Conservation (phyloP, 2,888 invertebrate genomes). For the Aquatica leii region DNA sequence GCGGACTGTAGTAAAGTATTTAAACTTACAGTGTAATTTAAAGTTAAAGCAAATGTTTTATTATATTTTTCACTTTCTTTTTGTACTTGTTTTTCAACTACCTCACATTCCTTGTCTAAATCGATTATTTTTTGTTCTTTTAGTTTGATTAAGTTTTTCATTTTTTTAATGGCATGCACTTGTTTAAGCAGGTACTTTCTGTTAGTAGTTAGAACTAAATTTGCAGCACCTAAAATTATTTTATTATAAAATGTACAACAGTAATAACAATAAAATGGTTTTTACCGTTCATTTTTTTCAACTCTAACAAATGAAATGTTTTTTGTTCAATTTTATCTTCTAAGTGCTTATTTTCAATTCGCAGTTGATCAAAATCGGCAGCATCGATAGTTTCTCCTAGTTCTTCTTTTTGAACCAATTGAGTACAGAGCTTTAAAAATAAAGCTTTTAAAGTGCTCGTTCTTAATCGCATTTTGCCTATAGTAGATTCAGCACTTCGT, state of each 20-base stretch:
- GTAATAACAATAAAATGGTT: neutral
- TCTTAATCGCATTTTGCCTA: conserved; percentile 68
- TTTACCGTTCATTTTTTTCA: conserved; percentile 66
- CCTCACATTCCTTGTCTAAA: conserved; percentile 60
- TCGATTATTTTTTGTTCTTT: conserved; percentile 60
- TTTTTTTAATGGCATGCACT: conserved; percentile 59
- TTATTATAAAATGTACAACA: neutral
- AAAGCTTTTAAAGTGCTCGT: conserved; percentile 66
- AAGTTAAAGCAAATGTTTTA: conserved; percentile 58
- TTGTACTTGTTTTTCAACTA: conserved; percentile 60
- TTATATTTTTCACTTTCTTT: conserved; percentile 57
- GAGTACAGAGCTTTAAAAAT: conserved; percentile 64
- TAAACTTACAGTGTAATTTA: conserved; percentile 58
- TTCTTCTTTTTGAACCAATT: conserved; percentile 66
- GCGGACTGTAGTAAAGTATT: conserved; percentile 3
- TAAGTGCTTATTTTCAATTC: conserved; percentile 68
- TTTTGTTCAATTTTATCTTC: conserved; percentile 65
- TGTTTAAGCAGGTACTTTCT: conserved; percentile 67
- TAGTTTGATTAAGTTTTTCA: conserved; percentile 59
- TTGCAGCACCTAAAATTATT: conserved; percentile 60
- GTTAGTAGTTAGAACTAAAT: conserved; percentile 64
- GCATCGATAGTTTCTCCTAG: conserved; percentile 67
- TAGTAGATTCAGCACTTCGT: conserved; percentile 64
- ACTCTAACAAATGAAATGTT: conserved; percentile 62
- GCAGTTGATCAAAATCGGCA: conserved; percentile 71